These are phyloP conservation scores for Corvus hawaiiensis DNA, from an alignment of 2,113 vertebrate species.

Conservation along the genomic window DNA sequence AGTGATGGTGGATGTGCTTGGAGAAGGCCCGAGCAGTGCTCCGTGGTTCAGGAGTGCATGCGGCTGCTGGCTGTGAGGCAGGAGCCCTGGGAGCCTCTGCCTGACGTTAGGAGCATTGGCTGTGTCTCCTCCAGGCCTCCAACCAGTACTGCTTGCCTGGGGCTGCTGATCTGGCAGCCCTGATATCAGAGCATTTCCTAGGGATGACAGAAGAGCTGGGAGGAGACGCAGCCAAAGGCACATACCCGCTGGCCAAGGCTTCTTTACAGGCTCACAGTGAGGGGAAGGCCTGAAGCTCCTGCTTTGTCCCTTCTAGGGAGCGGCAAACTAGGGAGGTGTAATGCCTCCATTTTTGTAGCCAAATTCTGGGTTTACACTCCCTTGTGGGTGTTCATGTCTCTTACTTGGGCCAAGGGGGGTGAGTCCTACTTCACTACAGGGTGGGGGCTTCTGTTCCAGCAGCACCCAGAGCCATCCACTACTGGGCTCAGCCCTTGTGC, in stretches of 20 bases:
- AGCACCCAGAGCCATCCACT: accelerated
- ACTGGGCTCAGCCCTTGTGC: not conserved
- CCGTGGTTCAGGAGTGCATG: accelerated
- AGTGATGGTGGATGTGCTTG: not conserved
- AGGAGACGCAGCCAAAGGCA: not conserved
- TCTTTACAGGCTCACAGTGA: not conserved
- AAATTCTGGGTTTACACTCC: not conserved
- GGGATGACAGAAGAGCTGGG: not conserved
- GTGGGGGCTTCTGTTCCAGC: not conserved
- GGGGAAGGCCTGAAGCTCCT: not conserved
- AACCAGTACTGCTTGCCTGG: not conserved
- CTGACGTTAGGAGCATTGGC: not conserved
- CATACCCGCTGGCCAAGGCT: accelerated
- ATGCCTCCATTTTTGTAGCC: not conserved
- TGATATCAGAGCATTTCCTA: not conserved
- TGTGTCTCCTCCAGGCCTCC: not conserved
- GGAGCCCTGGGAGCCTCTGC: not conserved
- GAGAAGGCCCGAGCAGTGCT: not conserved
- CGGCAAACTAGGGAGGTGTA: not conserved
- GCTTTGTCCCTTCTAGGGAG: not conserved
- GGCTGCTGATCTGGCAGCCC: not conserved
- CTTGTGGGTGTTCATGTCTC: not conserved
- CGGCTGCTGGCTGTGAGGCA: accelerated
- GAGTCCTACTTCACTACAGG: not conserved
- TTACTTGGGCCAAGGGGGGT: not conserved